Evolutionary conservation across 2,888 invertebrate genomes (phyloP), one percentile per base, ranked within the genome.

Genomic region (Callimorpha dominula): DNA sequence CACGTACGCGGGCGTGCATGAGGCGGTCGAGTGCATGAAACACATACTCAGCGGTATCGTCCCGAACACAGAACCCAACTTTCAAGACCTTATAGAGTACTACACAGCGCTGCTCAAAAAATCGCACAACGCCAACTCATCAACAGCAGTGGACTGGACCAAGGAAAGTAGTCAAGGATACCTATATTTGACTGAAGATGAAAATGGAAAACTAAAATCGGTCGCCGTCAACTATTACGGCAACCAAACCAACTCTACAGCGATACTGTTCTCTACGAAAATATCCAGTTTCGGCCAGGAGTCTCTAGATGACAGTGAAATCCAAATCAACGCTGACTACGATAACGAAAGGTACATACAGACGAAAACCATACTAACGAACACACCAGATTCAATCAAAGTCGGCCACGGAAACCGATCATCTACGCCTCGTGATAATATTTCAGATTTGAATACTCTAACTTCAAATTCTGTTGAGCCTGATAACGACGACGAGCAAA

Each of bases 1-100:
- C 78, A 96, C 97, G 78, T 98, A 97, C 91, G 97, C 97, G 79
- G 98, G 98, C 77, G 96, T 97, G 49, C 88, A 97, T 84, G 98
- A 98, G 90, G 96, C 97, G 64, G 86, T 97, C 71, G 96, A 97
- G 74, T 96, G 97, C 84, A 90, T 96, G 83, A 91, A 92, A 75
- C 96, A 96, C 84, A 92, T 97, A 64, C 85, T 94, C 67, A 92
- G 93, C 81, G 95, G 96, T 68, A 82, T 95, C 78, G 71, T 95
- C 57, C 95, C 95, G n/a, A 86, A 89, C 62, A 87, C 89, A 50
- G 90, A 95, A 54, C 93, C 93, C 20, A 89, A 94, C 83, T 93
- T 95, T 79, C 88, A 91, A 79, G 93, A 93, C 70, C 89, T 95
- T 79, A 92, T 92, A 76, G 92, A 92, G 72, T 92, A 93, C 86